Evolutionary conservation across 2,888 invertebrate species (phyloP).

Genomic region (Melinaea marsaeus): DNA sequence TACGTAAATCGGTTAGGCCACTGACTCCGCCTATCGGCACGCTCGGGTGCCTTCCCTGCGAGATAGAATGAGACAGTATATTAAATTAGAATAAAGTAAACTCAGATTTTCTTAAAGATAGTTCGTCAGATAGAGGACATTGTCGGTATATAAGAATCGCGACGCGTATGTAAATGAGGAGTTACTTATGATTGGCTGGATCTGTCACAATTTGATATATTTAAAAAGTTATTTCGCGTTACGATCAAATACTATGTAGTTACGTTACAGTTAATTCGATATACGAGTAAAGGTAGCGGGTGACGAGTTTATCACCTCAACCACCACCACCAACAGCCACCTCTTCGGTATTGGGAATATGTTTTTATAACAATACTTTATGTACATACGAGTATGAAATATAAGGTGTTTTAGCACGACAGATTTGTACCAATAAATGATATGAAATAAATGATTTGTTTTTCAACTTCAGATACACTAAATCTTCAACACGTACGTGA

Average conservation of each 20-base stretch:
- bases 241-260: constrained; percentile 3
- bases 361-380: too few relatives aligned
- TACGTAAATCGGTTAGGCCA: constrained; percentile 43
- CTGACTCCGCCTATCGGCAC: constrained; percentile 68
- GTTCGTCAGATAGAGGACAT: constrained; percentile 65
- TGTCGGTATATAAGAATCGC: constrained; percentile 63
- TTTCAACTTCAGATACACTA: too few relatives aligned
- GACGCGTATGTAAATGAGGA: constrained; percentile 71
- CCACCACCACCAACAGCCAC: too few relatives aligned
- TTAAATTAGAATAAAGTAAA: constrained; percentile 60
- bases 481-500: too few relatives aligned
- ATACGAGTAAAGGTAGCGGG: too few relatives aligned
- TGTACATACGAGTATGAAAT: too few relatives aligned
- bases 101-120: constrained; percentile 72
- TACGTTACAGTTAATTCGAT: too few relatives aligned
- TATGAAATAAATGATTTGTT: too few relatives aligned
- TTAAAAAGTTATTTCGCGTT: constrained; percentile 1
- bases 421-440: too few relatives aligned
- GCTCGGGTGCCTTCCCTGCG: constrained; percentile 58
- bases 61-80: constrained; percentile 50
- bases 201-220: constrained; percentile 16
- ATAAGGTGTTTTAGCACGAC: too few relatives aligned
- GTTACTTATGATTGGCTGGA: constrained; percentile 62
- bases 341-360: too few relatives aligned
- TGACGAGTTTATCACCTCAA: too few relatives aligned